Conservation (phyloP, 2,888 invertebrate genomes). For the Strigamia crassipes region DNA sequence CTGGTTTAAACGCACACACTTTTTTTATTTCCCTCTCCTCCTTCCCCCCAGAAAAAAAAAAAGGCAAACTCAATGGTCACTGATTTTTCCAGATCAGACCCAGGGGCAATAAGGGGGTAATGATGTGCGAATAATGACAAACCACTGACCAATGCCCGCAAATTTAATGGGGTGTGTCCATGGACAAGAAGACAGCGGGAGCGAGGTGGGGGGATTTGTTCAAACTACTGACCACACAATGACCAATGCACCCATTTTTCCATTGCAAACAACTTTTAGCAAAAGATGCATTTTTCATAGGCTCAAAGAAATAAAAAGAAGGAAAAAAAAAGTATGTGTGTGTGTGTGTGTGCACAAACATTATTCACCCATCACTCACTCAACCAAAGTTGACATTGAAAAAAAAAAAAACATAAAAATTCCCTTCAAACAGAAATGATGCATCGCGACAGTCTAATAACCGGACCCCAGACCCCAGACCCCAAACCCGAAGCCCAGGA, state of each 20-base stretch:
- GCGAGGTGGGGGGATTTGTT: constrained; percentile 8
- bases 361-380: constrained; percentile 4
- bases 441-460: not conserved
- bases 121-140: constrained; percentile 28
- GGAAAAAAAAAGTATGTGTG: not conserved
- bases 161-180: constrained; percentile 35
- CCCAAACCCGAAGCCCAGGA: too few species aligned
- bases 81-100: not conserved
- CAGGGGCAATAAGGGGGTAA: constrained; percentile 18
- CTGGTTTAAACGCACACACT: not conserved
- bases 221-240: not conserved
- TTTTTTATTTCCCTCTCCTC: not conserved
- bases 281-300: constrained; percentile 11
- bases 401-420: not conserved
- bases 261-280: not conserved
- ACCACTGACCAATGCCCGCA: constrained; percentile 31
- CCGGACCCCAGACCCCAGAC: not conserved
- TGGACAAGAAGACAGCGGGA: constrained; percentile 28
- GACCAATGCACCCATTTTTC: constrained; percentile 30
- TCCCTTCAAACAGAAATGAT: not conserved
- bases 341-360: not conserved
- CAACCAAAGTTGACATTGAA: not conserved
- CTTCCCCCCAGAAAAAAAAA: not conserved
- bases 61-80: not conserved
- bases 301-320: not conserved